Evolutionary conservation across 2,888 invertebrate genomes (phyloP), one percentile per base, ranked within the genome.

Genomic region (Crematogaster levior): DNA sequence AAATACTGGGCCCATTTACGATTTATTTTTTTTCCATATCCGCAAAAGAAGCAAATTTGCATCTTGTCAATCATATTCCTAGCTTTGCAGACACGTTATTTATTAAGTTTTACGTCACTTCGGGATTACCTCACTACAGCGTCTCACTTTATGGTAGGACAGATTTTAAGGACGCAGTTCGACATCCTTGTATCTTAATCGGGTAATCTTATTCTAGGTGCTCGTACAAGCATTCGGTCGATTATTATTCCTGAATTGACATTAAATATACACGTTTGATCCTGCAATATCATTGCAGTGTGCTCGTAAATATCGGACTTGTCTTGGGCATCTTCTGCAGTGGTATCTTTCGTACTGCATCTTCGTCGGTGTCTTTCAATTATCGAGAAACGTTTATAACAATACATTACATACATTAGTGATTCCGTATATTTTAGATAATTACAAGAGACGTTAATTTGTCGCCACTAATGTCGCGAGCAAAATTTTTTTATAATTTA

Each of bases 241-340:
- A 51, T 65, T 74, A 43, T 63, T 75, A 56, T 61, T 75, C 43
- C 30, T 68, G 53, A 77, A 79, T 70, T 79, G 43, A 79, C 77
- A 30, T 34, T 79, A 21, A 68, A 77, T 68, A 77, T 70, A 70
- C 56, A 56, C 9, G 18, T 79, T 79, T 79, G 70, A 79, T 79
- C 56, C 34, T 68, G 68, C 56, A 34, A 56, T 15, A 46, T 43
- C 43, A 77, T 66, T 56, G 53, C 43, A 68, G 18, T 77, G 56
- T 70, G 43, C 51, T 58, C 43, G 3, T 43, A 56, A 68, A 79
- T 79, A 79, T 79, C 77, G 77, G 70, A 79, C 77, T 79, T 79
- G 34, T 56, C 58, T 43, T 30, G 51, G 66, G 9, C n/a, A n/a
- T n/a, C n/a, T 37, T 27, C 15, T 27, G 66, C 37, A 37, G 9